These are phyloP conservation scores for Drosophila neocordata DNA, from an alignment of 1,140 invertebrate species.

Conservation along the genomic window DNA sequence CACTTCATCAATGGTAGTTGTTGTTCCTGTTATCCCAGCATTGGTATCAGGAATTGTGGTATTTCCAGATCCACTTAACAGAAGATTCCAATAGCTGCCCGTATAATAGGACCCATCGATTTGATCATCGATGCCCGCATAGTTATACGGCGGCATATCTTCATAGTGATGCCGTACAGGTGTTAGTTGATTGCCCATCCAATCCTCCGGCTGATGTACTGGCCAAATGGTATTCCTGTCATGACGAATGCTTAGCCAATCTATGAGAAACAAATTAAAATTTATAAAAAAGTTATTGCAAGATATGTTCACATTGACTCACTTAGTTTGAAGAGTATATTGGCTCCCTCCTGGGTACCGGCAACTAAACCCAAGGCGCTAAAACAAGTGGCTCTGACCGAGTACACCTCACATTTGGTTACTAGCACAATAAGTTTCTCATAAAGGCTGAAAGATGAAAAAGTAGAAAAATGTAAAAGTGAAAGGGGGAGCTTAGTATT, in stretches of 20 bases:
- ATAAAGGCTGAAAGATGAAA: conserved; percentile 57
- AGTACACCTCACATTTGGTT: conserved; percentile 91
- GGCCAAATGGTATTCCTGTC: conserved; percentile 93
- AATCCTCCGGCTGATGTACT: conserved; percentile 88
- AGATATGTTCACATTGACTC: conserved; percentile 62
- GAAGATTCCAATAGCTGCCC: conserved; percentile 71
- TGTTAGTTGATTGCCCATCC: conserved; percentile 82
- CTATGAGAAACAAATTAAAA: conserved; percentile 67
- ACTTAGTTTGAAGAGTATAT: conserved; percentile 88
- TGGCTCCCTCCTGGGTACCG: conserved; percentile 91
- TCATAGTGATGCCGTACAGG: conserved; percentile 80
- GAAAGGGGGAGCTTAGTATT: background rate
- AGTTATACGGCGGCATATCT: conserved; percentile 72
- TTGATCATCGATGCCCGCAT: conserved; percentile 73
- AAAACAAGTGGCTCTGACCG: conserved; percentile 94
- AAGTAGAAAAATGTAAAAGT: background rate
- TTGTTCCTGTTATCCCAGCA: conserved; percentile 31
- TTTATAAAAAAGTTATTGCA: background rate
- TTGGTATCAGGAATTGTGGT: conserved; percentile 56
- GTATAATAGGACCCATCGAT: conserved; percentile 71
- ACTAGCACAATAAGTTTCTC: conserved; percentile 85
- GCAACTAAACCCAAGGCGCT: conserved; percentile 93
- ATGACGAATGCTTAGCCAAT: conserved; percentile 93
- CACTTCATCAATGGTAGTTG: conserved; percentile 49
- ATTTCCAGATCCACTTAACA: conserved; percentile 17